Conservation (phyloP, 1,140 invertebrate species). For the Bombus terrestris region DNA sequence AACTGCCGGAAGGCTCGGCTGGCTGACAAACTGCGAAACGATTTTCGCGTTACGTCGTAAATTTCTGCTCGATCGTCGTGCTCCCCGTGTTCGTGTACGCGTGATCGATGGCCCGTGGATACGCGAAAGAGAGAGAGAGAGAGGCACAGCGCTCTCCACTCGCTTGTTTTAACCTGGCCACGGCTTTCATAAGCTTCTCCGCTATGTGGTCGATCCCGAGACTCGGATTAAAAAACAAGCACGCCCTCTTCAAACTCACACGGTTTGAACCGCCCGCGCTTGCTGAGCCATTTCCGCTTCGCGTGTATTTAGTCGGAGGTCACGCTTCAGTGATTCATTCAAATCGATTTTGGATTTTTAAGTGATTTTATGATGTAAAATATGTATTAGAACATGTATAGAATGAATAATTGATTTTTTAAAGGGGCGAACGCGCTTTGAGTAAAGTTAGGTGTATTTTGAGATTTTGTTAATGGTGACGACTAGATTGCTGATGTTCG, state of each 20-base stretch:
- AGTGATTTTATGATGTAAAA: no score
- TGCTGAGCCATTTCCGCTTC: conserved; percentile 33
- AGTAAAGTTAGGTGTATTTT: no score
- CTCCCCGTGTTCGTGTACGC: conserved; percentile 49
- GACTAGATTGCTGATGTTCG: no score
- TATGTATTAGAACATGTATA: no score
- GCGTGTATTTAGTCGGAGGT: background rate
- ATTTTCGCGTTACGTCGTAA: conserved; percentile 71
- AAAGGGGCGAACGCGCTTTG: no score
- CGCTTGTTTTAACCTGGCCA: conserved; percentile 31
- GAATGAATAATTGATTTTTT: no score
- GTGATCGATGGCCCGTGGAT: conserved; percentile 64
- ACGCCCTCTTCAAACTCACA: background rate
- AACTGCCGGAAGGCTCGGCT: conserved; percentile 67
- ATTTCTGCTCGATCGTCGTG: conserved; percentile 66
- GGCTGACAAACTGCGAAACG: conserved; percentile 74
- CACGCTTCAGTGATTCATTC: no score
- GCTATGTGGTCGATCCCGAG: conserved; percentile 47
- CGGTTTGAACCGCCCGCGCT: background rate
- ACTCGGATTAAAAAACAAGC: conserved; percentile 54
- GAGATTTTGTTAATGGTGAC: no score
- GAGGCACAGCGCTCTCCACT: background rate
- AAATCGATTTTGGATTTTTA: no score
- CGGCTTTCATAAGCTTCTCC: conserved; percentile 56
- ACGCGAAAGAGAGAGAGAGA: conserved; percentile 16